These are phyloP conservation scores for Bufo gargarizans DNA, from an alignment of 2,113 vertebrate species.

Conservation along the genomic window DNA sequence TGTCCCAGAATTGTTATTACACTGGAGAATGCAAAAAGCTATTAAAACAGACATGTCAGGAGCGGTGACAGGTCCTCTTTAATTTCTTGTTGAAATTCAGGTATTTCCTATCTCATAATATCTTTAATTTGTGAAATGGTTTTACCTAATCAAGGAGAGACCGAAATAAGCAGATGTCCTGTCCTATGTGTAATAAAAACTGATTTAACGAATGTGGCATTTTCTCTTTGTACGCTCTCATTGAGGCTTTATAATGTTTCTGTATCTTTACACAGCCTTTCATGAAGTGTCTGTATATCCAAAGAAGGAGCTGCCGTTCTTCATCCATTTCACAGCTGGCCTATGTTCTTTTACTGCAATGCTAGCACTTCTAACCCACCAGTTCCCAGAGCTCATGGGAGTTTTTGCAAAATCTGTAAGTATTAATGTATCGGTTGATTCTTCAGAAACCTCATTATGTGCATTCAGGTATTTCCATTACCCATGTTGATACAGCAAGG, in stretches of 20 bases:
- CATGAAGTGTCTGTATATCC: conserved; percentile 98
- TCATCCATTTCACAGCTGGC: conserved; percentile 98
- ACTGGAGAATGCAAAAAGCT: no score
- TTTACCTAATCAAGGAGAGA: background rate
- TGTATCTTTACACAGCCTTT: conserved; percentile 81
- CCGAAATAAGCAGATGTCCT: background rate
- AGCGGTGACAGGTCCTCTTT: no score
- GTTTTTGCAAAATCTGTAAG: conserved; percentile 94
- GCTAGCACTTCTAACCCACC: conserved; percentile 97
- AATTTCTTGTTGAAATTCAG: no score
- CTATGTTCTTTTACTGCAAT: conserved; percentile 97
- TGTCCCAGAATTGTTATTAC: no score
- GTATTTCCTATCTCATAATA: background rate
- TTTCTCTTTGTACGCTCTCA: background rate
- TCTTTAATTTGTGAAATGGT: background rate
- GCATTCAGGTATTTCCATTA: background rate
- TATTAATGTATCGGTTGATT: conserved; percentile 52
- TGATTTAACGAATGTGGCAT: background rate
- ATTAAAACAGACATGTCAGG: no score
- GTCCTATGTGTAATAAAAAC: background rate
- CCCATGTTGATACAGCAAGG: background rate
- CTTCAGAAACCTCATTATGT: background rate
- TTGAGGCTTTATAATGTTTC: background rate
- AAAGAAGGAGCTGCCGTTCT: conserved; percentile 98
- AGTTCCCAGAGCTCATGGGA: conserved; percentile 98